Evolutionary conservation across 2,113 vertebrate species (phyloP).

Genomic region (Nematolebias whitei): DNA sequence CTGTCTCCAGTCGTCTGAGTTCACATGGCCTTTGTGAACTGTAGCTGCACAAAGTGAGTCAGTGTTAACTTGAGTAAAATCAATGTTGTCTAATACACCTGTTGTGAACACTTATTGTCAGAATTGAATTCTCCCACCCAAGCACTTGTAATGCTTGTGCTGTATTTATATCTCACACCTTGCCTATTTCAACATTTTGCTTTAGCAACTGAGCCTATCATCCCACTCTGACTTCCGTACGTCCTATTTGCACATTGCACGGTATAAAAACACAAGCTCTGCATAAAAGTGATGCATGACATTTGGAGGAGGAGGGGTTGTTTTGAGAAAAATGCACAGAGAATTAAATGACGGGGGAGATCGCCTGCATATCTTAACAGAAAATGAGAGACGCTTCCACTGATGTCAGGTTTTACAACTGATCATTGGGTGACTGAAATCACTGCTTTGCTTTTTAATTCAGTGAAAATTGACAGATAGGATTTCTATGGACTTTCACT

Average conservation of each 20-base stretch:
- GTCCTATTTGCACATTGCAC: conserved; percentile 52
- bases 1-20: not conserved
- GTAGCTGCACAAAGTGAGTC: not conserved
- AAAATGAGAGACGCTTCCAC: conserved; percentile 14
- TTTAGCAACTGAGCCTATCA: conserved; percentile 21
- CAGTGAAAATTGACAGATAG: conserved; percentile 2
- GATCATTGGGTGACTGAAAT: conserved; percentile 25
- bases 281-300: conserved; percentile 18
- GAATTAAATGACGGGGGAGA: not conserved
- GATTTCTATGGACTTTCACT: not conserved
- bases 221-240: conserved; percentile 34
- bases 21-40: not conserved
- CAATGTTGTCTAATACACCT: not conserved
- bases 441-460: not conserved
- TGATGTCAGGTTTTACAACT: not conserved
- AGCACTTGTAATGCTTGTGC: conserved; percentile 21
- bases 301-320: not conserved
- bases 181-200: conserved; percentile 41
- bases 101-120: conserved; percentile 33
- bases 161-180: conserved; percentile 23
- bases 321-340: not conserved
- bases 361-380: conserved; percentile 10
- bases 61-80: conserved; percentile 8
- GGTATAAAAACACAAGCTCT: conserved; percentile 23
- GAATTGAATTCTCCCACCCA: conserved; percentile 6